Conservation (phyloP, 2,797 vertebrate genomes). For the Argyrosomus regius region DNA sequence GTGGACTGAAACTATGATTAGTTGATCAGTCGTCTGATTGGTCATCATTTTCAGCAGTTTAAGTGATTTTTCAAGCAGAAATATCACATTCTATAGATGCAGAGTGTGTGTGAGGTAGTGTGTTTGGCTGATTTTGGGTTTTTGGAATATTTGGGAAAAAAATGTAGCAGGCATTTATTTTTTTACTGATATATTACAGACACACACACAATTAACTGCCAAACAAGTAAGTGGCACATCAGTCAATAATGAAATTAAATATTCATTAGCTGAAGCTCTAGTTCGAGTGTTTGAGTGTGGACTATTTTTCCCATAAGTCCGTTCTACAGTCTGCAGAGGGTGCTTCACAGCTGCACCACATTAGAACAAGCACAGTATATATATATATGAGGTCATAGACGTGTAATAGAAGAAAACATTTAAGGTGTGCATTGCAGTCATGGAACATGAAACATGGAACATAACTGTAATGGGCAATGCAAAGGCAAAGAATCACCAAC, state of each 20-base stretch:
- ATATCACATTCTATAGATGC: neutral
- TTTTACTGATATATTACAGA: neutral
- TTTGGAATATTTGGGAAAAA: neutral
- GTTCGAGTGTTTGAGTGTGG: neutral
- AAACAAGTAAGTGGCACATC: neutral
- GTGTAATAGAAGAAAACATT: neutral
- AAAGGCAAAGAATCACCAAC: neutral
- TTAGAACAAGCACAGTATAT: neutral
- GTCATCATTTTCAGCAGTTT: no score
- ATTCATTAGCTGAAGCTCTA: neutral
- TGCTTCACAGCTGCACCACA: neutral
- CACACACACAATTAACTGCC: no score
- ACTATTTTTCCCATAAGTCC: neutral
- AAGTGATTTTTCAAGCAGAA: neutral
- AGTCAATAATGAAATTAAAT: neutral
- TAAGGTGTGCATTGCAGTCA: neutral
- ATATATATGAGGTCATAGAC: neutral
- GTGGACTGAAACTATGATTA: neutral
- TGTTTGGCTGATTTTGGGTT: no score
- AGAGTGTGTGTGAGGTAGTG: no score
- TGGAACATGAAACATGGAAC: no score
- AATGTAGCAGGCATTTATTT: neutral
- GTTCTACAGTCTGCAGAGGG: neutral
- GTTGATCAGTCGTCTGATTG: no score
- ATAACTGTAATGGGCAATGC: neutral